These are phyloP conservation scores for Ceraclea dissimilis DNA, from an alignment of 2,888 invertebrate species.

Conservation along the genomic window DNA sequence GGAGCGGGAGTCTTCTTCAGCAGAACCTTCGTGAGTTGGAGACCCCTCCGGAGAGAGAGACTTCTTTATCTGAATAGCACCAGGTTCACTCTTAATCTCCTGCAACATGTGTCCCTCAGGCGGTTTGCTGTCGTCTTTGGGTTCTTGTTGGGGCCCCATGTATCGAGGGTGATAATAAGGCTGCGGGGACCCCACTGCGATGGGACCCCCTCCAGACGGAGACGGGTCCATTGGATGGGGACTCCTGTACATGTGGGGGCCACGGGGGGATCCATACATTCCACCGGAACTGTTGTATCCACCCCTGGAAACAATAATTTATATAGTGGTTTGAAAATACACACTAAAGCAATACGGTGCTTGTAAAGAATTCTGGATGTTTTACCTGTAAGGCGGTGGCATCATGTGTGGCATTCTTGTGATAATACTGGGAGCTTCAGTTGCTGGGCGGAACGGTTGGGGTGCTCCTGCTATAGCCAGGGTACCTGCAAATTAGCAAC, in stretches of 20 bases:
- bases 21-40: slow-evolving; percentile 4
- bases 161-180: slow-evolving; percentile 25
- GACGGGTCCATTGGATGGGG: slow-evolving; percentile 35
- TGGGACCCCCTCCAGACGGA: slow-evolving; percentile 31
- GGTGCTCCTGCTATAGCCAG: slow-evolving; percentile 47
- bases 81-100: slow-evolving; percentile 44
- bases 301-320: slow-evolving; percentile 13
- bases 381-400: slow-evolving; percentile 43
- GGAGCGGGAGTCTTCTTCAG: slow-evolving; percentile 10
- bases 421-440: slow-evolving; percentile 46
- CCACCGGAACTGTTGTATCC: slow-evolving; percentile 19
- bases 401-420: slow-evolving; percentile 48
- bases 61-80: slow-evolving; percentile 14
- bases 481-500: slow-evolving; percentile 32
- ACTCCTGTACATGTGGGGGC: slow-evolving; percentile 30
- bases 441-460: slow-evolving; percentile 43
- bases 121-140: slow-evolving; percentile 23
- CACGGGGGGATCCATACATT: slow-evolving; percentile 31
- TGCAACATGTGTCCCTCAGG: slow-evolving; percentile 27
- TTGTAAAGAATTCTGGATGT: too few relatives aligned
- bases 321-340: too few relatives aligned
- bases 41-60: slow-evolving; percentile 23
- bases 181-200: slow-evolving; percentile 21
- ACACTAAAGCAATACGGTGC: too few relatives aligned
- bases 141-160: slow-evolving; percentile 20